Percentiles rank a stretch among this genome's conserved stretches.
These are phyloP conservation scores for Myripristis jacobus DNA, from an alignment of 2,797 vertebrate species.

Conservation along the genomic window DNA sequence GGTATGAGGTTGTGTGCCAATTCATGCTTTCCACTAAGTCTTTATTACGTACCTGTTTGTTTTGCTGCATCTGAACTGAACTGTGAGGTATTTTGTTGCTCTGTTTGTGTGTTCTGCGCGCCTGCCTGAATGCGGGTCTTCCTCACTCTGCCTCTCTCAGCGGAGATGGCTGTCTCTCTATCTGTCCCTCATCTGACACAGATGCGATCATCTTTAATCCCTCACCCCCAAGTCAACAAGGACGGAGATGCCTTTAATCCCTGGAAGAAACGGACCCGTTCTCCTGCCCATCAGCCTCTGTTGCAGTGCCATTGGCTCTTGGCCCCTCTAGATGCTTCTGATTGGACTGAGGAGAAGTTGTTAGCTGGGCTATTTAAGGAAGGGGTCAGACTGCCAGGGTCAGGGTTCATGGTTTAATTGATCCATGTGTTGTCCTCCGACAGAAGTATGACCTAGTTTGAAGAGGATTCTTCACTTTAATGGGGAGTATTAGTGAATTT, in stretches of 20 bases:
- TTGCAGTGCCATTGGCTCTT: not conserved
- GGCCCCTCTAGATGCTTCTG: not conserved
- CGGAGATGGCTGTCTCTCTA: not conserved
- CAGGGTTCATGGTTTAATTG: not conserved
- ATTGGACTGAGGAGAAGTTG: not conserved
- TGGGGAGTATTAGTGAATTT: no score
- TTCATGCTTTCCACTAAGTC: not conserved
- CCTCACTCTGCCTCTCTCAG: not conserved
- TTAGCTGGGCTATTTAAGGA: not conserved
- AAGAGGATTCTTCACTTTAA: not conserved
- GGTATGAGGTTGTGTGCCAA: not conserved
- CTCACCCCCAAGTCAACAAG: slow-evolving; percentile 21
- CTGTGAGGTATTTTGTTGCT: slow-evolving; percentile 8
- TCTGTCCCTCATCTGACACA: slow-evolving; percentile 14
- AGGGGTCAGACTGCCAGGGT: no score
- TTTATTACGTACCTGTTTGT: not conserved
- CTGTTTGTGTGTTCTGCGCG: slow-evolving; percentile 1
- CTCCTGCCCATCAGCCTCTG: not conserved
- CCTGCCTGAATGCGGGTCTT: slow-evolving; percentile 25
- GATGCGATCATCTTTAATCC: slow-evolving; percentile 44
- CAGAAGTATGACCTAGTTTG: not conserved
- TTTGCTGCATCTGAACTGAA: not conserved
- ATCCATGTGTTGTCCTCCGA: slow-evolving; percentile 1
- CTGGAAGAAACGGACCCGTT: slow-evolving; percentile 16
- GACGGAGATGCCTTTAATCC: slow-evolving; percentile 46